Evolutionary conservation across 2,888 invertebrate genomes (phyloP).

Genomic region (Horisme vitalbata): DNA sequence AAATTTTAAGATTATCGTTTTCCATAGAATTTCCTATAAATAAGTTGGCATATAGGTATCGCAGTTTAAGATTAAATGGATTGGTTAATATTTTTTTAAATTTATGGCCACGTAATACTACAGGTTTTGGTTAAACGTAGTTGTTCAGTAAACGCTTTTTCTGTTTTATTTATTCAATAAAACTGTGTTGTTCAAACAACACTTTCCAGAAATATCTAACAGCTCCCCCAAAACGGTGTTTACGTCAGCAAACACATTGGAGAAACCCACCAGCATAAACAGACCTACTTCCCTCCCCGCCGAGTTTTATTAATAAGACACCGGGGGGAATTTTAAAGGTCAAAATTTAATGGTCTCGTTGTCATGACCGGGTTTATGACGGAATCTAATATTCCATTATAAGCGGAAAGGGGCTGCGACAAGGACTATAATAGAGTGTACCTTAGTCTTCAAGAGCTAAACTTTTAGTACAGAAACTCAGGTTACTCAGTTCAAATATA

Average conservation of each 20-base stretch:
- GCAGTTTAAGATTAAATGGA: no score
- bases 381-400: conserved; percentile 75
- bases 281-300: conserved; percentile 38
- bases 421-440: conserved; percentile 61
- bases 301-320: conserved; percentile 27
- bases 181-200: conserved; percentile 42
- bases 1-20: no score
- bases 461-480: conserved; percentile 19
- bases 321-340: conserved; percentile 50
- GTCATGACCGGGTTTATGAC: conserved; percentile 59
- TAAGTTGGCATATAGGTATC: no score
- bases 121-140: no score
- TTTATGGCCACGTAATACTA: no score
- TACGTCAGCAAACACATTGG: conserved; percentile 59
- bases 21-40: no score
- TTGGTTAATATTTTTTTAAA: no score
- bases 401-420: conserved; percentile 57
- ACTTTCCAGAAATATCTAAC: conserved; percentile 59
- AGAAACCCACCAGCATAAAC: conserved; percentile 41
- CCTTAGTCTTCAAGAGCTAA: conserved; percentile 39
- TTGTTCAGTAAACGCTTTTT: no score
- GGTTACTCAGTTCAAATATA: conserved; percentile 11
- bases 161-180: no score
- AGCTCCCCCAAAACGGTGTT: conserved; percentile 58
- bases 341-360: conserved; percentile 55